These are phyloP conservation scores for Agonopterix heracliana DNA, from an alignment of 2,888 invertebrate species.

Conservation along the genomic window DNA sequence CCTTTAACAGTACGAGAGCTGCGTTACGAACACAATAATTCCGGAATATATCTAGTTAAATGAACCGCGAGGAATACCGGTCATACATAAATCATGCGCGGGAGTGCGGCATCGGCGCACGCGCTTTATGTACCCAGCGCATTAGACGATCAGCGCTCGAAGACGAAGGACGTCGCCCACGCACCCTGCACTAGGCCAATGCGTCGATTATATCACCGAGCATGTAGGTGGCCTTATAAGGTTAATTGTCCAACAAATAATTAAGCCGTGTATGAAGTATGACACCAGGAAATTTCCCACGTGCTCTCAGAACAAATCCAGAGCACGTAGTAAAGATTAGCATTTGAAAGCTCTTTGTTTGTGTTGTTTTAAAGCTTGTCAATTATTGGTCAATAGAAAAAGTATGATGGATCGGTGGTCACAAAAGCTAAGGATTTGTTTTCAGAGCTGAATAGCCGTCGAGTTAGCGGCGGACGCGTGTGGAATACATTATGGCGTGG, in stretches of 20 bases:
- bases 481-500: conserved; percentile 57
- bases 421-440: conserved; percentile 67
- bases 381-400: conserved; percentile 64
- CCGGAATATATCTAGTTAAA: conserved; percentile 67
- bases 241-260: conserved; percentile 59
- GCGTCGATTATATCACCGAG: conserved; percentile 64
- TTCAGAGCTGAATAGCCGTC: conserved; percentile 64
- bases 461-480: conserved; percentile 59
- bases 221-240: conserved; percentile 74
- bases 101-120: conserved; percentile 37
- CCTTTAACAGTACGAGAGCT: conserved; percentile 41
- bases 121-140: conserved; percentile 37
- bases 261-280: not conserved
- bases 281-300: conserved; percentile 54
- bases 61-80: conserved; percentile 51
- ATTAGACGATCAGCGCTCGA: conserved; percentile 40
- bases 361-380: conserved; percentile 48
- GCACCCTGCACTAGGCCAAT: conserved; percentile 52
- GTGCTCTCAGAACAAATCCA: conserved; percentile 58
- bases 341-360: conserved; percentile 72
- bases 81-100: conserved; percentile 66
- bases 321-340: conserved; percentile 66
- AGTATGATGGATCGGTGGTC: conserved; percentile 65
- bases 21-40: conserved; percentile 58
- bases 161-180: conserved; percentile 61